Evolutionary conservation across 1,140 invertebrate species (phyloP), one percentile per base, ranked within the genome.

Genomic region (Zaprionus taronus): DNA sequence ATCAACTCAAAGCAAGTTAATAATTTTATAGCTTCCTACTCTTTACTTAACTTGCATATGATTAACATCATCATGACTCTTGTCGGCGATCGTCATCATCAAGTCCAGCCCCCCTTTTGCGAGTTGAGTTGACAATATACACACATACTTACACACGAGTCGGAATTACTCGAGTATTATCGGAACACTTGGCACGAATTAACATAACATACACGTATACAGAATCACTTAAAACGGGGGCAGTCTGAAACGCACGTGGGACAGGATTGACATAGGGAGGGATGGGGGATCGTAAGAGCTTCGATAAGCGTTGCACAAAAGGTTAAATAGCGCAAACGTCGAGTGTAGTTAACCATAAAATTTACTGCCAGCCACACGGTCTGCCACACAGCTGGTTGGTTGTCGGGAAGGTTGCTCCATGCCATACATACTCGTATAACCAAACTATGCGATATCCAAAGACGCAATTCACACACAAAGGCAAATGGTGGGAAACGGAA

Each of bases 401-500:
- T 28, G 65, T 76, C 66, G 60, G 41, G 44, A 60, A 49, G 58
- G 41, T 66, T 70, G 56, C 15, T 20, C 17, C 44, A 47, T 47
- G 47, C 9, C 26, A 7, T 7, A 6, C 26, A 28, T 22, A 22
- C 20, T 22, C 22, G 22, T 22, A 9, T 20, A 49, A 1, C 47
- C 47, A 5, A 51, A 51, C 47, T 51, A 51, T 51, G 47, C 20
- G 47, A 53, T 73, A 81, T 69, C 53, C 51, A 71, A 86, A 82
- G 83, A 86, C 83, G 83, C 83, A 86, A 66, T 86, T 82, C 68
- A 51, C 55, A 51, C 55, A 73, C 62, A 74, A 84, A 80, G 51
- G 63, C 34, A 73, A 77, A 61, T 72, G 80, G 86, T 91, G 86
- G 86, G 86, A 91, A 91, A 75, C 87, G 86, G 86, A 91, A 91